Evolutionary conservation across 2,888 invertebrate species (phyloP).

Genomic region (Epinotia bilunana): DNA sequence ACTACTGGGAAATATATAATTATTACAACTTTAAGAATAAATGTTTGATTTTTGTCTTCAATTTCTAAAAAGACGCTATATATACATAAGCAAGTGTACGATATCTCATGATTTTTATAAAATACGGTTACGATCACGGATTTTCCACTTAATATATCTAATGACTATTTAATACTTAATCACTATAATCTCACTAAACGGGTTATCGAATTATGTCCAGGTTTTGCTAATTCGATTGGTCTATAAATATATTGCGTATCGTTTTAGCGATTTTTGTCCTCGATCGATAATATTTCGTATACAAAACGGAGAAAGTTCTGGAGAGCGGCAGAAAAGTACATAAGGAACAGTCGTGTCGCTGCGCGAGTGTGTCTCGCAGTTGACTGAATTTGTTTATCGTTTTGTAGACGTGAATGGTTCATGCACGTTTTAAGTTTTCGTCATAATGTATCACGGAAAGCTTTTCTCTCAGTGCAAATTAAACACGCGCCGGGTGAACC

Average conservation of each 20-base stretch:
- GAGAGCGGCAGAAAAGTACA: not conserved
- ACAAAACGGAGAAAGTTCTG: not conserved
- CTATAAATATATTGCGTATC: not conserved
- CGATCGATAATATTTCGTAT: not conserved
- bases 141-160: too few relatives aligned
- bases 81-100: too few relatives aligned
- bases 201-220: too few relatives aligned
- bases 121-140: too few relatives aligned
- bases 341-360: not conserved
- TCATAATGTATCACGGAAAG: slow-evolving; percentile 54
- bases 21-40: too few relatives aligned
- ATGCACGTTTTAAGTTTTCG: slow-evolving; percentile 24
- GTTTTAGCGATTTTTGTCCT: not conserved
- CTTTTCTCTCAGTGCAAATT: slow-evolving; percentile 49
- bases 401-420: slow-evolving; percentile 17
- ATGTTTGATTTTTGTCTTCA: too few relatives aligned
- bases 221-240: too few relatives aligned
- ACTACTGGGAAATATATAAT: too few relatives aligned
- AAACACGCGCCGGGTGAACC: slow-evolving; percentile 2
- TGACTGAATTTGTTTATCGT: not conserved
- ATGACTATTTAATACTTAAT: too few relatives aligned
- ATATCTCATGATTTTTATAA: too few relatives aligned
- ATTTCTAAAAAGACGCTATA: too few relatives aligned
- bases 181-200: too few relatives aligned
- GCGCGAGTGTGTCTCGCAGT: not conserved